These are phyloP conservation scores for Centropristis striata DNA, from an alignment of 2,113 vertebrate genomes.

Conservation along the genomic window DNA sequence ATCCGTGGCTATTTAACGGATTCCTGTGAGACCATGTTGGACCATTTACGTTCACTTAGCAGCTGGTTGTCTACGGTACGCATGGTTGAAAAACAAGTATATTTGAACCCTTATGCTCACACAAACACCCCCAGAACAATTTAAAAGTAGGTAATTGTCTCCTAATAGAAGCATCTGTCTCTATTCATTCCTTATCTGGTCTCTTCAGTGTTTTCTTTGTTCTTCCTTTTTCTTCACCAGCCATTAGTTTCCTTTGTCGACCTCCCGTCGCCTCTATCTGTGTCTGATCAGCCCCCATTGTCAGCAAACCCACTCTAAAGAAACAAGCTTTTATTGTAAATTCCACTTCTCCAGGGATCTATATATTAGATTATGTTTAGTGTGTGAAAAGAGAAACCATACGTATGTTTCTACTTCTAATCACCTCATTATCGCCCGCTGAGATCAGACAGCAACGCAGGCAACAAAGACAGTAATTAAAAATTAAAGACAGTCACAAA, in stretches of 20 bases:
- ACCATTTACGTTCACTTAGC: no score
- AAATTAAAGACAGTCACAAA: constrained; percentile 39
- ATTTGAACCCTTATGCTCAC: no score
- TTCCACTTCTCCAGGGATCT: constrained; percentile 18
- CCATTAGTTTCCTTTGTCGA: constrained; percentile 55
- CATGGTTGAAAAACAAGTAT: no score
- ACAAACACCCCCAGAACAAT: constrained; percentile 21
- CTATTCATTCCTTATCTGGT: constrained; percentile 52
- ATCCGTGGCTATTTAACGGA: no score
- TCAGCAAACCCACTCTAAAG: constrained; percentile 30
- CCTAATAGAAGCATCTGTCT: constrained; percentile 49
- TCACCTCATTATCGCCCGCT: constrained; percentile 40
- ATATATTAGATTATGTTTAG: constrained; percentile 9
- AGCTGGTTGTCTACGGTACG: no score
- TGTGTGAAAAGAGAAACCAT: constrained; percentile 22
- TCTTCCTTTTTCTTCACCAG: constrained; percentile 5
- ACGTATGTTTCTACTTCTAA: constrained; percentile 21
- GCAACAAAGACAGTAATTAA: constrained; percentile 23
- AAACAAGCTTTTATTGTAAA: constrained; percentile 23
- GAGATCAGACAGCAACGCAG: constrained; percentile 21
- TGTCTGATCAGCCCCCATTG: constrained; percentile 46
- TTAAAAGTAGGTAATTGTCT: constrained; percentile 45
- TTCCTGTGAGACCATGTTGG: no score
- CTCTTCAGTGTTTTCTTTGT: constrained; percentile 41
- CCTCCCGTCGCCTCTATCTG: constrained; percentile 41